These are phyloP conservation scores for Anas platyrhynchos DNA, from an alignment of 2,113 vertebrate species.

Conservation along the genomic window DNA sequence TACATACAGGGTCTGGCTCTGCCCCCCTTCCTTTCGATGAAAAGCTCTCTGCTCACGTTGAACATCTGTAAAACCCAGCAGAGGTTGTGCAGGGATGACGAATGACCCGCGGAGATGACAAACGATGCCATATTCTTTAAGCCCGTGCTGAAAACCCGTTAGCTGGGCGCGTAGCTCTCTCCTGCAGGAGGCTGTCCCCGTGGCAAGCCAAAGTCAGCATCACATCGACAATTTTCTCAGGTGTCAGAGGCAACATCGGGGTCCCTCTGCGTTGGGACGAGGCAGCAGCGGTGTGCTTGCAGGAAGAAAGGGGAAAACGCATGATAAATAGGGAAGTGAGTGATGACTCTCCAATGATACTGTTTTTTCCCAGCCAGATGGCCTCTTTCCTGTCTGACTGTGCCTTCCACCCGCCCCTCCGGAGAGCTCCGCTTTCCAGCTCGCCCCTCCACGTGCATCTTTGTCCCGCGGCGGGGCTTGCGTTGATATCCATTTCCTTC, in stretches of 20 bases:
- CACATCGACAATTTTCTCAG: not conserved
- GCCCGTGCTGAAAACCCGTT: not conserved
- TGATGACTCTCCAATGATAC: not conserved
- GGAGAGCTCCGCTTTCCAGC: not conserved
- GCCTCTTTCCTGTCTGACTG: not conserved
- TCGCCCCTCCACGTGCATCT: not conserved
- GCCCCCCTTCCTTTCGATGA: not conserved
- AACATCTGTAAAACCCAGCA: not conserved
- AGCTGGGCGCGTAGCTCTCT: not conserved
- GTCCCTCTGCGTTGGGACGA: not conserved
- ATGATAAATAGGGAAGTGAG: not conserved
- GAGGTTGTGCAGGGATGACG: not conserved
- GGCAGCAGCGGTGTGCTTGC: not conserved
- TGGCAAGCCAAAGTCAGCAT: not conserved
- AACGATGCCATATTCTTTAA: not conserved
- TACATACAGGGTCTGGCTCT: not conserved
- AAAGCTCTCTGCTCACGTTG: not conserved
- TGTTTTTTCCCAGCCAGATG: not conserved
- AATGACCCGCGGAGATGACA: not conserved
- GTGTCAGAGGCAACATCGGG: not conserved
- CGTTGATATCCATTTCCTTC: not conserved
- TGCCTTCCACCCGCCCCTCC: not conserved
- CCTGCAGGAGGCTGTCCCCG: not conserved
- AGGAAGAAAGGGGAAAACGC: not conserved
- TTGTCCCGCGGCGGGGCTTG: fast-evolving